A percentile compares a stretch with the other conserved stretches of the same genome.
Conservation (phyloP, 2,888 invertebrate species). For the Iselma pallidipennis region DNA sequence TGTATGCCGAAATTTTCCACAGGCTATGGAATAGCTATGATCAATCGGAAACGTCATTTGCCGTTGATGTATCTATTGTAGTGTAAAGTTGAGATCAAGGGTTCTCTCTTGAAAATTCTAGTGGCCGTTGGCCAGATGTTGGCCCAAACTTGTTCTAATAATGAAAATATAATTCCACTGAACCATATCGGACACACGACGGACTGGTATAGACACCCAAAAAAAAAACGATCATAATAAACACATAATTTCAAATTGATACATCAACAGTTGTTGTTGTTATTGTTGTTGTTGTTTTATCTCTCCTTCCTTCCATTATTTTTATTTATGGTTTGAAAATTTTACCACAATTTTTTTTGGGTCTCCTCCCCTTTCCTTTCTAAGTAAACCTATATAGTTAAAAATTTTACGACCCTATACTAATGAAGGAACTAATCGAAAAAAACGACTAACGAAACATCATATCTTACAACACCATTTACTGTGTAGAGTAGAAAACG, state of each 20-base stretch:
- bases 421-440: constrained; percentile 28
- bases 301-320: background rate
- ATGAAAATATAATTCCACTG: background rate
- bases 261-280: background rate
- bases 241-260: background rate
- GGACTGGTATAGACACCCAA: background rate
- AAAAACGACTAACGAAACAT: constrained; percentile 27
- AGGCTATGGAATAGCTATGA: background rate
- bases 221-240: background rate
- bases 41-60: background rate
- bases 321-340: background rate
- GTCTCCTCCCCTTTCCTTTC: background rate
- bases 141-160: background rate
- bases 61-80: background rate
- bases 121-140: background rate
- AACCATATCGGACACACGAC: background rate
- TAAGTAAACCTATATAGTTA: background rate
- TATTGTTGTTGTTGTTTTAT: background rate
- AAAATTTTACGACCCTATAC: constrained; percentile 4
- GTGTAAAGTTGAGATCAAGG: background rate
- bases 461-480: constrained; percentile 31
- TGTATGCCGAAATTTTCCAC: too few species aligned
- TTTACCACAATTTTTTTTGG: background rate
- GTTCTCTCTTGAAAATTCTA: background rate
- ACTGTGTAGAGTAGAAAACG: background rate